Base-by-base conservation (phyloP, 2,888 invertebrate species). In the Petrophora chlorosata region DNA sequence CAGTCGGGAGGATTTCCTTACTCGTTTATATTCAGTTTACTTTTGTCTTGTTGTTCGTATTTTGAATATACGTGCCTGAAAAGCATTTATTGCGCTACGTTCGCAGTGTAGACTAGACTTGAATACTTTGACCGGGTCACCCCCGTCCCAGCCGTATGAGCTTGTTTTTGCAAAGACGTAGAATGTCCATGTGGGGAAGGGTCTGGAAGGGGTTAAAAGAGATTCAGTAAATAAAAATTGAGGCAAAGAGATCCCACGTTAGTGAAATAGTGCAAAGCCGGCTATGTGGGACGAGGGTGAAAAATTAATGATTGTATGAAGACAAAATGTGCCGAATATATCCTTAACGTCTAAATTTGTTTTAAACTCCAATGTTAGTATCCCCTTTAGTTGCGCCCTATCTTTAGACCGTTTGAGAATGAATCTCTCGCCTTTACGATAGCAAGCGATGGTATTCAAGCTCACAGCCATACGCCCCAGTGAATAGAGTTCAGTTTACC, bases 401-500 rank as follows among this genome's bases (percentile, higher is more conserved):
- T n/a, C n/a, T n/a, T n/a, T n/a, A n/a, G n/a, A n/a, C n/a, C n/a
- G n/a, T n/a, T n/a, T n/a, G n/a, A n/a, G n/a, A n/a, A n/a, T n/a
- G n/a, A n/a, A n/a, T n/a, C n/a, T n/a, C n/a, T n/a, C n/a, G n/a
- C n/a, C n/a, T n/a, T n/a, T n/a, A n/a, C n/a, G n/a, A n/a, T n/a
- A n/a, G n/a, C n/a, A n/a, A n/a, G n/a, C n/a, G n/a, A 1, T 19
- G 1, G 12, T 3, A 0, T 12, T 5, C 28, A 13, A 2, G 3
- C 15, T 16, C 10, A 2, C 5, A 28, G 8, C 34, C 5, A n/a
- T 13, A 15, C n/a, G 0, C 3, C 17, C 15, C 1, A 48, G 25
- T 17, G 32, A 14, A 43, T 30, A 46, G 32, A 26, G 36, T 17
- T 2, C n/a, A 33, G 29, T n/a, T 49, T 57, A 86, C 87, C 92